Conservation (phyloP, 2,888 invertebrate genomes). For the Actias luna region DNA sequence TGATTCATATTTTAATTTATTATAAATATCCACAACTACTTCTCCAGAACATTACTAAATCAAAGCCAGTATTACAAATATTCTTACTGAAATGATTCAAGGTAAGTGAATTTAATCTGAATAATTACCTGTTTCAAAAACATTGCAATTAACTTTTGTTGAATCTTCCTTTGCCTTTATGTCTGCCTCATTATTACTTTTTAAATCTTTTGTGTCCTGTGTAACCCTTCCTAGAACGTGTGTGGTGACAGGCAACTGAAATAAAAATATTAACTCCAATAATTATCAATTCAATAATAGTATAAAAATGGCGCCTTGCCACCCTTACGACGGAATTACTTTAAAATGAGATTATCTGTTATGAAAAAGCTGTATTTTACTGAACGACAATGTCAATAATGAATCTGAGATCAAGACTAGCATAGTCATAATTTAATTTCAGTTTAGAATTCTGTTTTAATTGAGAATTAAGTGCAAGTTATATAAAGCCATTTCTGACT, state of each 20-base stretch:
- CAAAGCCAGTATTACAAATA: background rate
- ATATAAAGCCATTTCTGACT: constrained; percentile 46
- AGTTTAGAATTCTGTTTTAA: constrained; percentile 10
- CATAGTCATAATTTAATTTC: background rate
- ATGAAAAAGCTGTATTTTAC: background rate
- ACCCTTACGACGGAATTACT: constrained; percentile 22
- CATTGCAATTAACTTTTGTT: constrained; percentile 53
- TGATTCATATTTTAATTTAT: constrained; percentile 19
- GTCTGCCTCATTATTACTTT: constrained; percentile 39
- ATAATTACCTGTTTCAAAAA: constrained; percentile 63
- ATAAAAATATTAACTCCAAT: constrained; percentile 33
- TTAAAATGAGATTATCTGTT: background rate
- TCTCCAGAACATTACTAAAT: background rate
- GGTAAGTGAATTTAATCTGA: constrained; percentile 1
- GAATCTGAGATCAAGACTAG: background rate
- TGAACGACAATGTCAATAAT: background rate
- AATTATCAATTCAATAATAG: constrained; percentile 34
- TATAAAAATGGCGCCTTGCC: constrained; percentile 52
- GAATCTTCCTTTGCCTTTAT: constrained; percentile 56
- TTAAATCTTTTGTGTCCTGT: constrained; percentile 41
- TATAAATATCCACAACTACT: background rate
- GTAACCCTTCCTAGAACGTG: constrained; percentile 37
- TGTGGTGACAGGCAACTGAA: constrained; percentile 49
- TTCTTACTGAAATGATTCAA: constrained; percentile 10
- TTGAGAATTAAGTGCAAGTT: constrained; percentile 25